A percentile compares a stretch with the other conserved stretches of the same genome.
Conservation (phyloP, 2,888 invertebrate species). For the Caenorhabditis drosophilae region DNA sequence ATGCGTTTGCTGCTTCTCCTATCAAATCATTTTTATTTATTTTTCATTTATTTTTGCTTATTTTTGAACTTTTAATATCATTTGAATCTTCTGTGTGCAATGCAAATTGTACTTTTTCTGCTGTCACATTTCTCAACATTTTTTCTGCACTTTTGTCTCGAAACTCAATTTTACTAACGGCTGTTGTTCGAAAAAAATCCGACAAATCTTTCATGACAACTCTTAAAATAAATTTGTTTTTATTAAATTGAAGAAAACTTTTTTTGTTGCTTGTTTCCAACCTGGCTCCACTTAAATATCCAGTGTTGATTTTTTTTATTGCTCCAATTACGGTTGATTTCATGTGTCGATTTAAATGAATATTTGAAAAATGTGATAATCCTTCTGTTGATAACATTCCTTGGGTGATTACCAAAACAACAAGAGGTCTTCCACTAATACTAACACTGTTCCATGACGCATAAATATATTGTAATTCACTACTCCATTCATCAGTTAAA, state of each 20-base stretch:
- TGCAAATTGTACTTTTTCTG: conserved; percentile 42
- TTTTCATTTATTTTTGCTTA: too few species aligned
- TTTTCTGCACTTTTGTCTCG: conserved; percentile 52
- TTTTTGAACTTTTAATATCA: conserved; percentile 31
- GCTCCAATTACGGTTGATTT: conserved; percentile 83
- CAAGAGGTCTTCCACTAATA: conserved; percentile 92
- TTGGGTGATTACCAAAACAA: conserved; percentile 83
- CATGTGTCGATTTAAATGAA: conserved; percentile 56
- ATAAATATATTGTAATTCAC: conserved; percentile 72
- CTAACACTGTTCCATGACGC: conserved; percentile 97
- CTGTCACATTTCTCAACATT: conserved; percentile 28
- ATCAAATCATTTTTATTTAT: too few species aligned
- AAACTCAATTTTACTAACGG: conserved; percentile 88
- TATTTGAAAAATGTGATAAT: conserved; percentile 48
- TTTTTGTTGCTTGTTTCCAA: conserved; percentile 49
- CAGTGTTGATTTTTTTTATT: conserved; percentile 95
- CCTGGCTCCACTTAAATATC: conserved; percentile 96
- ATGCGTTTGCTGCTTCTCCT: conserved; percentile 15
- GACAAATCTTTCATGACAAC: conserved; percentile 92
- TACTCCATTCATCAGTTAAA: conserved; percentile 80
- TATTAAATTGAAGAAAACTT: neutral
- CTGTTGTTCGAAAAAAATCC: conserved; percentile 95
- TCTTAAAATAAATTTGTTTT: conserved; percentile 33
- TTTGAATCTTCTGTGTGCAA: conserved; percentile 38
- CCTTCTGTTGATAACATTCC: conserved; percentile 72